phyloP scores from a whole-genome alignment of 2,888 invertebrate genomes.

The Cactoblastis cactorum region DNA sequence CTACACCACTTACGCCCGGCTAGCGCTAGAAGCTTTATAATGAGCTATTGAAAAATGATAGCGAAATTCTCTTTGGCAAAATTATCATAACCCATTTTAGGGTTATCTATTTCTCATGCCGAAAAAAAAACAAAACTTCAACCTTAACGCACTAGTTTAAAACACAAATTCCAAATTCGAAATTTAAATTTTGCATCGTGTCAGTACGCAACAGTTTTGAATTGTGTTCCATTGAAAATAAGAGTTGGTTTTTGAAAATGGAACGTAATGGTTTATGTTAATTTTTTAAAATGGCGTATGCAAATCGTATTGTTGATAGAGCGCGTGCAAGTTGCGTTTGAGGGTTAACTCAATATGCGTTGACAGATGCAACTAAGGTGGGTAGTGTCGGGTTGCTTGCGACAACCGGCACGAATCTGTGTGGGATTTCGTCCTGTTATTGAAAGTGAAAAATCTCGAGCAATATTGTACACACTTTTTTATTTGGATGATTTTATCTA shows the following conservation, averaged over 20 bases:
- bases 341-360: constrained; percentile 64
- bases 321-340: constrained; percentile 34
- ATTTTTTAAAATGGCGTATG: constrained; percentile 57
- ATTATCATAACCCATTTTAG: constrained; percentile 74
- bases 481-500: neutral
- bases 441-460: constrained; percentile 8
- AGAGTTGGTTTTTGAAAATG: neutral
- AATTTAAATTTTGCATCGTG: neutral
- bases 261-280: constrained; percentile 12
- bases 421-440: constrained; percentile 5
- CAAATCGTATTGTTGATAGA: constrained; percentile 50
- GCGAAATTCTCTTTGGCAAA: constrained; percentile 60
- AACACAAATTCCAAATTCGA: constrained; percentile 7
- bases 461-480: neutral
- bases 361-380: constrained; percentile 67
- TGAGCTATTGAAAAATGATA: constrained; percentile 80
- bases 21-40: constrained; percentile 60
- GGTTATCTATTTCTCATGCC: constrained; percentile 34
- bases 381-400: constrained; percentile 51
- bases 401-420: constrained; percentile 8
- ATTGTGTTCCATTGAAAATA: neutral
- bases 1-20: constrained; percentile 63
- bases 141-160: neutral
- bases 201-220: neutral
- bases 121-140: constrained; percentile 5